These are phyloP conservation scores for Ophiothrix spiculata DNA, from an alignment of 35 echinoderm and acorn worm genomes.

Conservation along the genomic window DNA sequence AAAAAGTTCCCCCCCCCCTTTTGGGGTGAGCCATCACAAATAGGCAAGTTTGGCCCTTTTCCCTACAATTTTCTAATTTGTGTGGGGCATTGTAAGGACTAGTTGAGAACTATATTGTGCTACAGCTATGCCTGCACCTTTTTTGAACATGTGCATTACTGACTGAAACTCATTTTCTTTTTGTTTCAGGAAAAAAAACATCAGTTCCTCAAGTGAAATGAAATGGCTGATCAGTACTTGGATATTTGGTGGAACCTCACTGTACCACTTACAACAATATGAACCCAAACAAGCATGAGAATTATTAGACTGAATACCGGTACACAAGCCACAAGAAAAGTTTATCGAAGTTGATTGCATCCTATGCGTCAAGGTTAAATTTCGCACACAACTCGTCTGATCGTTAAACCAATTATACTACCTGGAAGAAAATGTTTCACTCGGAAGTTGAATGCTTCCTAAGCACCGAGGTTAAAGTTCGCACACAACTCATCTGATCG, in stretches of 20 bases:
- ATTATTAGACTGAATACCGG: neutral
- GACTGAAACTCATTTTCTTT: neutral
- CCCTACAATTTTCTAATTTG: neutral
- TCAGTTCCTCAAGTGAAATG: neutral
- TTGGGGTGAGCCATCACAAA: too few species aligned
- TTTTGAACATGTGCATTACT: neutral
- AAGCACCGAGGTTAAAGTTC: too few species aligned
- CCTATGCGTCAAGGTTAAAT: neutral
- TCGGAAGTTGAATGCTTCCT: neutral
- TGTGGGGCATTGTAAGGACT: neutral
- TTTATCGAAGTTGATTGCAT: neutral
- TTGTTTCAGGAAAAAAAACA: conserved; percentile 3
- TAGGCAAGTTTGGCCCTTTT: neutral
- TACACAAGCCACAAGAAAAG: neutral
- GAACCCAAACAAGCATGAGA: neutral
- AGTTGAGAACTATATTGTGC: neutral
- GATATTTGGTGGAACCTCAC: conserved; percentile 12
- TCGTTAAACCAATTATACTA: neutral
- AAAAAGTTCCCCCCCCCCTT: too few species aligned
- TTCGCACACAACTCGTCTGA: too few species aligned
- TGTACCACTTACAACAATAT: neutral
- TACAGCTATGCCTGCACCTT: neutral
- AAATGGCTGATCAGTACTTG: conserved; percentile 1
- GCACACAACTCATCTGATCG: too few species aligned
- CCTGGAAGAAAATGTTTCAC: neutral